Evolutionary conservation across 1,140 invertebrate genomes (phyloP), one percentile per base, ranked within the genome.

Genomic region (Drosophila athabasca): DNA sequence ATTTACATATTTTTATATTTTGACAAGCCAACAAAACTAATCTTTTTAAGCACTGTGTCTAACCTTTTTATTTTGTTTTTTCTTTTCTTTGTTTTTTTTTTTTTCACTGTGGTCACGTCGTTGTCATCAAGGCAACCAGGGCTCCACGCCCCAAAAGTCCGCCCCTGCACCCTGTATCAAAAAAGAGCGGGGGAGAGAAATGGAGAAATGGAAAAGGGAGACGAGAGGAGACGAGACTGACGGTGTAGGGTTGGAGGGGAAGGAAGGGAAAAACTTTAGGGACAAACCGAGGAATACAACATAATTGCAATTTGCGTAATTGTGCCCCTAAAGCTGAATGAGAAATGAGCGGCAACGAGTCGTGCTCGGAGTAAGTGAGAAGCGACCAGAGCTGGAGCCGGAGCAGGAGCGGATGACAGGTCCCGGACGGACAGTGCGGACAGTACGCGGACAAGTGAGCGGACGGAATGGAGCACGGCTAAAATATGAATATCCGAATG

Each of bases 271-370:
- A 61, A 75, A 74, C 70, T 74, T 74, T 55, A 55, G 64, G 55
- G 62, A 79, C 9, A 79, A 74, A 59, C 69, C 76, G 59, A 74
- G 77, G 60, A 79, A 79, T 70, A 76, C 66, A 80, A 76, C 77
- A 81, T 81, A 81, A 81, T 81, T 80, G 78, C 78, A 81, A 80
- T 80, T 81, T 81, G 77, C 77, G 72, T 81, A 81, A 80, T 81
- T 81, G 72, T 81, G 77, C 72, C 78, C 78, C 66, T 64, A 81
- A 79, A 81, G 78, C 72, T 80, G 77, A 81, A 81, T 81, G 78
- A 81, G 71, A 80, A 81, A 81, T 79, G 76, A 81, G 71, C 72
- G 65, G 66, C 66, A 53, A 57, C 58, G 67, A 72, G 58, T 73
- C 72, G 64, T 68, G 72, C 64, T 41, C 44, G 35, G 76, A 64